Evolutionary conservation across 2,113 vertebrate genomes (phyloP).

Genomic region (Neogale vison): DNA sequence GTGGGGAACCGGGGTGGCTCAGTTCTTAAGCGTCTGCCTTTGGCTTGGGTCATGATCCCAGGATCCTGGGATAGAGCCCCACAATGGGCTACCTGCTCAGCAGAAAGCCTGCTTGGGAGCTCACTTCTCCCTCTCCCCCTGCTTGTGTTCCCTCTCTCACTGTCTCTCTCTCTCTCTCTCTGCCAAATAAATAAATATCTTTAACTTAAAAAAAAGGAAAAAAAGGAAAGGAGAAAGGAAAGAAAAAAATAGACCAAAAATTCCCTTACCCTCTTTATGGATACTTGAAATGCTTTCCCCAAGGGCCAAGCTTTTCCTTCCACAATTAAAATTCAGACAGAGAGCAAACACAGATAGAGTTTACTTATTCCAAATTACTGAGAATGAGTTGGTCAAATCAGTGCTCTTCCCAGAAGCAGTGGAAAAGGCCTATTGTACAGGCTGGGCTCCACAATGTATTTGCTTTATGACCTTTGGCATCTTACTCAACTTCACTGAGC

Average conservation of each 20-base stretch:
- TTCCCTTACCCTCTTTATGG: not conserved
- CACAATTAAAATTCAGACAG: slow-evolving; percentile 53
- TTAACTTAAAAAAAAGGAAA: too few species aligned
- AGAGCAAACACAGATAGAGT: not conserved
- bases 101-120: too few species aligned
- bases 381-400: slow-evolving; percentile 18
- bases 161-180: too few species aligned
- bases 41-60: too few species aligned
- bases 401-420: not conserved
- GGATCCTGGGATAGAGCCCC: too few species aligned
- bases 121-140: too few species aligned
- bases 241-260: not conserved
- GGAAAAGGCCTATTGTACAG: not conserved
- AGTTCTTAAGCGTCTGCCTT: too few species aligned
- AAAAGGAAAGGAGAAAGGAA: not conserved
- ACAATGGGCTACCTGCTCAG: too few species aligned
- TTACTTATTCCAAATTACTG: not conserved
- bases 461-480: slow-evolving; percentile 13
- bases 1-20: too few species aligned
- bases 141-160: too few species aligned
- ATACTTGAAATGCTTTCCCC: slow-evolving; percentile 40
- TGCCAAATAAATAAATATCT: too few species aligned
- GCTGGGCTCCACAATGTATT: not conserved
- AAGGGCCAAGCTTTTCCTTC: not conserved
- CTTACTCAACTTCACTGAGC: slow-evolving; percentile 36